Evolutionary conservation across 2,797 vertebrate species (phyloP).

Genomic region (Microhierax caerulescens): DNA sequence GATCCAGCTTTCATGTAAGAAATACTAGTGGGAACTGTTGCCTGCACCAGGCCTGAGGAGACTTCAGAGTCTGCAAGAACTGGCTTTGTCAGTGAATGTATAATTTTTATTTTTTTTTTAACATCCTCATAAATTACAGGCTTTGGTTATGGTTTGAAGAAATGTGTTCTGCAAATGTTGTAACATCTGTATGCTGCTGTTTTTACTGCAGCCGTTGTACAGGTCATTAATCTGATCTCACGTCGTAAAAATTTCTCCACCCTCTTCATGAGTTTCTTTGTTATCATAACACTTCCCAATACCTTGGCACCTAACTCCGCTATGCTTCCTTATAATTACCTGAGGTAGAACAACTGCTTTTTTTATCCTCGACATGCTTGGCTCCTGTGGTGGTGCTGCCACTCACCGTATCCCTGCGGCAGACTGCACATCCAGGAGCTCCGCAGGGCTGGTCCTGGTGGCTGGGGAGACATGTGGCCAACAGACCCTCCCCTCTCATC

Average conservation of each 20-base stretch:
- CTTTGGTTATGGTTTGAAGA: slow-evolving; percentile 36
- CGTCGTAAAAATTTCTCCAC: neutral
- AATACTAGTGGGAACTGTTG: neutral
- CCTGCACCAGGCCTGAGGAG: neutral
- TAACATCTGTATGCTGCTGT: slow-evolving; percentile 49
- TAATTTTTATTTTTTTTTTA: neutral
- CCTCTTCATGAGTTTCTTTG: slow-evolving; percentile 32
- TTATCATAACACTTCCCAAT: neutral
- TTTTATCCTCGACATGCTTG: neutral
- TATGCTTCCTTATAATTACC: neutral
- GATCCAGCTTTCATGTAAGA: neutral
- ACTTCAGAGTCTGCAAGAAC: neutral
- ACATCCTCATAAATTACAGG: slow-evolving; percentile 45
- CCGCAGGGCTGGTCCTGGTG: neutral
- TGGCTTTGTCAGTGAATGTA: neutral
- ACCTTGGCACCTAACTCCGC: neutral
- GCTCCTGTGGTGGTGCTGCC: neutral
- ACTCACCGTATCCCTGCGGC: neutral
- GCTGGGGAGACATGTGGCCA: neutral
- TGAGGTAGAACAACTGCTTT: neutral
- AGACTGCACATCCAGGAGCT: neutral
- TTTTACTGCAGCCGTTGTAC: slow-evolving; percentile 19
- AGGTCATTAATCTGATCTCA: slow-evolving; percentile 50
- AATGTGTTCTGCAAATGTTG: slow-evolving; percentile 51
- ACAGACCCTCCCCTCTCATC: neutral